Base-by-base conservation (phyloP, 2,888 invertebrate genomes). In the Cephus spinipes region DNA sequence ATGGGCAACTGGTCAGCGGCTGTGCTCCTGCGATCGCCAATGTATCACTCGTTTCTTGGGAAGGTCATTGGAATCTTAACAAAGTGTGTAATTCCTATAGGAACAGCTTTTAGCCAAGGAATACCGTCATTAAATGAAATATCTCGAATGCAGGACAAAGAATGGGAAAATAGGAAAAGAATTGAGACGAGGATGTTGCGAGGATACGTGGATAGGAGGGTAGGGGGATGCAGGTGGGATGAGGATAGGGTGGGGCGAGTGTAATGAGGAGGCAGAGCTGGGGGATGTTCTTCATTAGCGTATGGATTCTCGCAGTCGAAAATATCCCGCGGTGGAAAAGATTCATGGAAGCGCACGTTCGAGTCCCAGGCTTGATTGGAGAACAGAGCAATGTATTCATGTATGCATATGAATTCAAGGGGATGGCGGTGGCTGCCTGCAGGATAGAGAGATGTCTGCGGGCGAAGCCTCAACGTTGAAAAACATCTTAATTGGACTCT, bases 331-430 rank as follows among this genome's bases (percentile, higher is more conserved):
- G 68, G 55, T 69, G 74, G 74, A 77, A 77, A 77, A 77, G 77
- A 78, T 68, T 75, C 77, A 4, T 69, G 32, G 31, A 32, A 40
- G 40, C 40, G 69, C 31, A 69, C 69, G 12, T 30, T 69, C 69
- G 69, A 30, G 69, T 31, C 30, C 32, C 32, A 12, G 69, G 69
- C 69, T 69, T 69, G 69, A 69, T 69, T 69, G 69, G 69, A 89
- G 87, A 87, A 88, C 85, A 83, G 85, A 74, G 86, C 89, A 90
- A 90, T 90, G 87, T 90, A 90, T 90, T 90, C 90, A 90, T 90
- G 87, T 90, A 90, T 90, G 90, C 90, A 90, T 90, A 90, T 90
- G 90, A 90, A 90, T 90, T 90, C 90, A 84, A 84, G 74, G 75
- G 68, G 55, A 34, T 34, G 30, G 81, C 77, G 79, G 80, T 79